Evolutionary conservation across 1,140 invertebrate genomes (phyloP).

Genomic region (Plectrocnemia conspersa): DNA sequence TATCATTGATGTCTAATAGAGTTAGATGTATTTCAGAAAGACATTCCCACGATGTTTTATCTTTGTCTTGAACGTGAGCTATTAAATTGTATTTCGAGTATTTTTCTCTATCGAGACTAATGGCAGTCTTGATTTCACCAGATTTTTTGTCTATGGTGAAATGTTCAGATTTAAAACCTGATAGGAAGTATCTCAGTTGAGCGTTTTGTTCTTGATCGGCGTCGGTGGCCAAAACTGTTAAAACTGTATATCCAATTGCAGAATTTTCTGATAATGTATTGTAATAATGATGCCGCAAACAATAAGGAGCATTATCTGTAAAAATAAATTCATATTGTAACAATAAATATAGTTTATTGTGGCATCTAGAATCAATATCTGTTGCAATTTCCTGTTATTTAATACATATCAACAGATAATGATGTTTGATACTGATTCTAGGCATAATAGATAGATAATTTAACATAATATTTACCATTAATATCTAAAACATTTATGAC

Average conservation of each 20-base stretch:
- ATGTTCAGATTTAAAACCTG: constrained; percentile 66
- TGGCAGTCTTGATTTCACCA: constrained; percentile 62
- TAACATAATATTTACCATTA: constrained; percentile 53
- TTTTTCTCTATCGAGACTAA: constrained; percentile 68
- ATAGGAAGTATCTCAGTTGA: constrained; percentile 68
- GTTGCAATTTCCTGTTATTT: too few relatives aligned
- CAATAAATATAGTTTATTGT: neutral
- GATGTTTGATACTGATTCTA: too few relatives aligned
- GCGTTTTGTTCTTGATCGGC: constrained; percentile 69
- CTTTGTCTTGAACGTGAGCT: constrained; percentile 73
- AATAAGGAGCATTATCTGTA: constrained; percentile 66
- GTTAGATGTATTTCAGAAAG: constrained; percentile 66
- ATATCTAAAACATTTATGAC: constrained; percentile 69
- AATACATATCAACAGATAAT: too few relatives aligned
- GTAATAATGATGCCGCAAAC: constrained; percentile 65
- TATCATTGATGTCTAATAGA: constrained; percentile 77
- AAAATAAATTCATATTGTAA: constrained; percentile 6
- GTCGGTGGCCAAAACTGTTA: constrained; percentile 70
- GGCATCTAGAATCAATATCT: neutral
- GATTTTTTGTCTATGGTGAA: constrained; percentile 70
- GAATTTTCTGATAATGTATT: constrained; percentile 65
- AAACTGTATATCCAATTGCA: constrained; percentile 62
- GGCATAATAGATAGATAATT: too few relatives aligned
- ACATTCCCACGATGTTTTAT: constrained; percentile 69
- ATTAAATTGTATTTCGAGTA: constrained; percentile 60